A percentile compares a stretch with the other conserved stretches of the same genome.
phyloP scores from a whole-genome alignment of 2,113 vertebrate genomes.

The Mus pahari region DNA sequence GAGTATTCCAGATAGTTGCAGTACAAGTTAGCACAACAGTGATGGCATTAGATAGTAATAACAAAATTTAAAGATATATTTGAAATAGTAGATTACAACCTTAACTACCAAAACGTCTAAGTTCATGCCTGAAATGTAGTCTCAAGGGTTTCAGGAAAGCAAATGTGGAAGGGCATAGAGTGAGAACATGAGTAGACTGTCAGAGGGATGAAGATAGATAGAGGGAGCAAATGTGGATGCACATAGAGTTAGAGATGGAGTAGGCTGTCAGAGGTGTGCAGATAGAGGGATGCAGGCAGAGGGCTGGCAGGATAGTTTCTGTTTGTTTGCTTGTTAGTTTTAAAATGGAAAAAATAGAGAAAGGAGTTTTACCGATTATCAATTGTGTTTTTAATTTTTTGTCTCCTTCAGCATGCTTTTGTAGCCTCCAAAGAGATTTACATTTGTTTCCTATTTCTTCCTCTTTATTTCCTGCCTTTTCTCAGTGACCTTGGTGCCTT shows the following conservation, averaged over 20 bases:
- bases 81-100: not conserved
- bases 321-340: not conserved
- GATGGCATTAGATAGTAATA: slow-evolving; percentile 33
- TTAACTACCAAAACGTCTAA: slow-evolving; percentile 48
- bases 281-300: not conserved
- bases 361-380: not conserved
- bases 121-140: not conserved
- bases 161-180: not conserved
- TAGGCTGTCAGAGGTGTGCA: not conserved
- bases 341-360: not conserved
- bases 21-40: not conserved
- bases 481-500: not conserved
- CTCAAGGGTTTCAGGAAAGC: not conserved
- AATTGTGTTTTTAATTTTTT: not conserved
- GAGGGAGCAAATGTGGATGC: not conserved
- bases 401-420: not conserved
- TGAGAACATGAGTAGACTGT: not conserved
- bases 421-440: not conserved
- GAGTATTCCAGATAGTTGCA: not conserved
- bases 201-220: too few species aligned
- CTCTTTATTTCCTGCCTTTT: not conserved
- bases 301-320: not conserved
- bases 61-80: slow-evolving; percentile 2
- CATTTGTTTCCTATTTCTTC: slow-evolving; percentile 32
- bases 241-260: not conserved